These are phyloP conservation scores for Pipa parva DNA, from an alignment of 2,113 vertebrate genomes.

Conservation along the genomic window DNA sequence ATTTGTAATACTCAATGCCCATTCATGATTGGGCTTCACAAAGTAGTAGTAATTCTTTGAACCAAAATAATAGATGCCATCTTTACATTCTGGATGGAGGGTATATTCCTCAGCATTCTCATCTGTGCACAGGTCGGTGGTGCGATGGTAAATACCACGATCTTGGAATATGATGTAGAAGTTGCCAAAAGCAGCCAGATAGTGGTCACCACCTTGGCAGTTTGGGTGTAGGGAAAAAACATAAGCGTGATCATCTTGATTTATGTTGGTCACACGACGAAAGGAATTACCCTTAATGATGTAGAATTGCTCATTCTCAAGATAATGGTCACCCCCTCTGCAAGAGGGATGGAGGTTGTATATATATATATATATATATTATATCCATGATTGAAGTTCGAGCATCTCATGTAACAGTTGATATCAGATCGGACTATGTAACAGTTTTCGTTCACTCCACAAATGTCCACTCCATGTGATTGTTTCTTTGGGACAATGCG, in stretches of 20 bases:
- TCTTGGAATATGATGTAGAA: constrained; percentile 25
- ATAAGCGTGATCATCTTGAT: not conserved
- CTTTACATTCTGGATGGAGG: constrained; percentile 10
- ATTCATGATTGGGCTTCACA: constrained; percentile 15
- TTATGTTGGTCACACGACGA: constrained; percentile 23
- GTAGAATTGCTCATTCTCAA: constrained; percentile 26
- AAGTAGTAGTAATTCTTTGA: constrained; percentile 8
- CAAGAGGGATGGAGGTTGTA: constrained; percentile 35
- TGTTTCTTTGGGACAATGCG: constrained; percentile 24
- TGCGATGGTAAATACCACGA: constrained; percentile 12
- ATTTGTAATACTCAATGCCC: constrained; percentile 9
- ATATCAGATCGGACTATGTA: constrained; percentile 35
- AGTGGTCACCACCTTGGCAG: constrained; percentile 35
- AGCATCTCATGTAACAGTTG: constrained; percentile 22
- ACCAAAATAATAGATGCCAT: constrained; percentile 33
- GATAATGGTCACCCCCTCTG: constrained; percentile 28
- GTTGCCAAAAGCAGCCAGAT: constrained; percentile 4
- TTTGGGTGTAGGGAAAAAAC: constrained; percentile 30
- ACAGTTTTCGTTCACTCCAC: constrained; percentile 15
- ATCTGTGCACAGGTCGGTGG: constrained; percentile 8
- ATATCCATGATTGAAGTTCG: constrained; percentile 3
- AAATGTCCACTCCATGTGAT: constrained; percentile 16
- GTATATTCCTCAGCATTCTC: not conserved
- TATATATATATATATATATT: constrained; percentile 5
- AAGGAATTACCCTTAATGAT: constrained; percentile 21